Conservation (phyloP, 1,140 invertebrate genomes). For the Schlechtendalia chinensis region DNA sequence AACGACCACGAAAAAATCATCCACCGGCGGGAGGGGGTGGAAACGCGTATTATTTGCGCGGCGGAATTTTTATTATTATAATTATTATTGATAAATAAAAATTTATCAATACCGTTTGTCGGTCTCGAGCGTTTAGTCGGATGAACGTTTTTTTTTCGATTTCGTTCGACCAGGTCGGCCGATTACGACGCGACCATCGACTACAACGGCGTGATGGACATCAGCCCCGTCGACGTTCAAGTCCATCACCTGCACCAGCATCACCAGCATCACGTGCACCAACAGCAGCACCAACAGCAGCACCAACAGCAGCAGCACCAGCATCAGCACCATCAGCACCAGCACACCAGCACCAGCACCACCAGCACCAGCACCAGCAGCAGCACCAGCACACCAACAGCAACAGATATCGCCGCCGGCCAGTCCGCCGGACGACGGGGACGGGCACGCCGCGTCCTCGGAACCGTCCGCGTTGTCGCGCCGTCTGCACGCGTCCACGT, state of each 20-base stretch:
- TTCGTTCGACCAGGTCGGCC: neutral
- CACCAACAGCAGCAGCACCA: conserved; percentile 3
- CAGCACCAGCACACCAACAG: neutral
- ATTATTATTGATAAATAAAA: too few species aligned
- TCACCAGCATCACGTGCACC: neutral
- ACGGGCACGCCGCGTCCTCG: neutral
- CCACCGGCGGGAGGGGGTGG: too few species aligned
- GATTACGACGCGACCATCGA: conserved; percentile 7
- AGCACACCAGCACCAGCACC: neutral
- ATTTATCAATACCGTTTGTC: too few species aligned
- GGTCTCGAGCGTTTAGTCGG: too few species aligned
- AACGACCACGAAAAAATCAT: too few species aligned
- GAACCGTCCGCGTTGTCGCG: neutral
- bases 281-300: neutral
- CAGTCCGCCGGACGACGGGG: neutral
- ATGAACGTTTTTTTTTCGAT: neutral
- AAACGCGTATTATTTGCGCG: too few species aligned
- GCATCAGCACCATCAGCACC: neutral
- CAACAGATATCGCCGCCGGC: neutral
- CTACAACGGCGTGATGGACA: neutral
- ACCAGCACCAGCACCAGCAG: neutral
- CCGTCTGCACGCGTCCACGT: neutral
- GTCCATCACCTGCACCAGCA: neutral
- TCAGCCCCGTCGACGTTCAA: neutral
- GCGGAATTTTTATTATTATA: too few species aligned